Base-by-base conservation (phyloP, 2,113 vertebrate genomes). In the Sebastes fasciatus region DNA sequence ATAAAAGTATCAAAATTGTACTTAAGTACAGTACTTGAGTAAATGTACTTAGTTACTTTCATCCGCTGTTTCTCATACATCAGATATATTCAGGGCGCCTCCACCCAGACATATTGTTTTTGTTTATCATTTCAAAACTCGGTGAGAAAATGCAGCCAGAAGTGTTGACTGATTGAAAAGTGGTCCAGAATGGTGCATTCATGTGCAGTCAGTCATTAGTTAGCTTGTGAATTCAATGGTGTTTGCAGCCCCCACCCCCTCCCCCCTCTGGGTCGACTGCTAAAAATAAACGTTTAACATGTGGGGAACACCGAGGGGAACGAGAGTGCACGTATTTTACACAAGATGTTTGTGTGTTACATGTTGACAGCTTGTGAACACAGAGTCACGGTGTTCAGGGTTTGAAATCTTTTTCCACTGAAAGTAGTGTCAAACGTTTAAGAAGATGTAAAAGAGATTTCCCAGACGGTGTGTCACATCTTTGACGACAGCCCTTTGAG, bases 261-360 rank as follows among this genome's bases (percentile, higher is more conserved):
- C 17, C 46, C 42, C 66, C 62, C 71, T 76, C 14, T 42, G 73
- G 75, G 78, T 65, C n/a, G 17, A 21, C 23, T 0, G 5, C 82
- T 87, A 82, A 82, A 87, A 89, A 86, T 82, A 85, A 1, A 80
- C 40, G 48, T 61, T 61, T 6, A 52, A 72, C 64, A 76, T 23
- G 62, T 45, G 72, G 58, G 72, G 80, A 68, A 79, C 70, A 26
- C 46, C 42, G 51, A 80, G 40, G 58, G 14, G 21, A 74, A 62
- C 1, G 2, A 52, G 49, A 49, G 48, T 14, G 66, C 13, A 17
- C 17, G 58, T 68, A 58, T 75, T 67, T 61, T 13, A 34, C 26
- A 34, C 26, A 34, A 34, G 26, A 34, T 34, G 3, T 34, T 34
- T 34, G 26, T 34, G 26, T 34, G 14, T 69, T 68, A 5, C 21